Evolutionary conservation across 2,888 invertebrate genomes (phyloP).

Genomic region (Apodemia zela): DNA sequence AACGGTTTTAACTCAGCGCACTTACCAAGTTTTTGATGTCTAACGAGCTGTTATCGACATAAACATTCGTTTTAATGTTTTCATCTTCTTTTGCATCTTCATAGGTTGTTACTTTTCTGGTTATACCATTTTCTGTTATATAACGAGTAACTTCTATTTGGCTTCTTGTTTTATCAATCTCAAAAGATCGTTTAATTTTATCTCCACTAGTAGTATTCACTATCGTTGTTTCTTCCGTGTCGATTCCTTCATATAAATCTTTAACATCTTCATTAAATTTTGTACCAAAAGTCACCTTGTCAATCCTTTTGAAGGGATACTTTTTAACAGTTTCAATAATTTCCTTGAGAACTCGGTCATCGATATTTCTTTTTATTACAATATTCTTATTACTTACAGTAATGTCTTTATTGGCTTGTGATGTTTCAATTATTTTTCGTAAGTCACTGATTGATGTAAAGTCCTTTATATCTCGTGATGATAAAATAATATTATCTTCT

Average conservation of each 20-base stretch:
- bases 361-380: constrained; percentile 69
- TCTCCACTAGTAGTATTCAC: constrained; percentile 58
- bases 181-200: constrained; percentile 66
- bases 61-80: constrained; percentile 72
- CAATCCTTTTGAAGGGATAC: constrained; percentile 73
- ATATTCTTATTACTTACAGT: constrained; percentile 72
- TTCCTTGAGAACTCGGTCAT: constrained; percentile 67
- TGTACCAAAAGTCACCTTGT: constrained; percentile 76
- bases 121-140: constrained; percentile 71
- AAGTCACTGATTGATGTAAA: constrained; percentile 73
- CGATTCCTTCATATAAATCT: constrained; percentile 71
- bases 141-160: constrained; percentile 75
- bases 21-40: constrained; percentile 79
- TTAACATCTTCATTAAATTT: constrained; percentile 82
- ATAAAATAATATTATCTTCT: constrained; percentile 71
- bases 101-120: constrained; percentile 70
- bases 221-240: constrained; percentile 63
- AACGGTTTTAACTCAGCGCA: constrained; percentile 21
- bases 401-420: constrained; percentile 65
- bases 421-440: constrained; percentile 67
- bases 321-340: constrained; percentile 74
- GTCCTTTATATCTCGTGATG: constrained; percentile 72
- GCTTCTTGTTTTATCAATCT: constrained; percentile 69
- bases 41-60: constrained; percentile 73
- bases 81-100: constrained; percentile 76